Evolutionary conservation across 2,797 vertebrate species (phyloP), one percentile per base, ranked within the genome.

Genomic region (Sarcophilus harrisii): DNA sequence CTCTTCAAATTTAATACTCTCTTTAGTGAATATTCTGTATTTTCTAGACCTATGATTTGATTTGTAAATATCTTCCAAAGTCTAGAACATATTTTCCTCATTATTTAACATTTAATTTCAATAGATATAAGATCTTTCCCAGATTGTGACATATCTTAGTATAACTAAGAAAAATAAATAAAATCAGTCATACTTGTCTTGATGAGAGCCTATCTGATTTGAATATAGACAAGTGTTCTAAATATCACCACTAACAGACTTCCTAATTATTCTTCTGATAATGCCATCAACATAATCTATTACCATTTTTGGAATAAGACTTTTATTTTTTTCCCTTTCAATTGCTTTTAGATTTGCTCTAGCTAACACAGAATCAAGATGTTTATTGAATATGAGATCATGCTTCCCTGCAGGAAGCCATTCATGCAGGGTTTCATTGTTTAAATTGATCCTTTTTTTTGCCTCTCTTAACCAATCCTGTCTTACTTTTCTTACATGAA

Each of bases 231-330:
- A 87, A 87, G 38, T 87, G 10, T 27, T 87, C 38, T 87, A 87
- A 49, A 87, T 87, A 87, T 87, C 73, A 87, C 73, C 18, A 16
- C 95, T 90, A 60, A 52, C 14, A 92, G 6, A 92, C 73, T 94
- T 92, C 18, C 92, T 90, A 91, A n/a, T 87, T 92, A 4, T 21
- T 73, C 38, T 54, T 14, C 11, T 52, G 12, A 73, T 30, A 49
- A 30, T 92, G 91, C 95, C 2, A 87, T 87, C 57, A 60, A 21
- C 3, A 38, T 62, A 2, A 5, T 92, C 55, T 0, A 27, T 49
- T 93, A 5, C 3, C 38, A 57, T 10, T 93, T 57, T 59, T 92
- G 30, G 6, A 94, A 13, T 4, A 59, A 94, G 27, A 93, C 45
- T 81, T 92, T 10, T 81, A n/a, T n/a, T n/a, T 9, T 58, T n/a